Evolutionary conservation across 2,797 vertebrate genomes (phyloP).

Genomic region (Otolemur crassicaudatus): DNA sequence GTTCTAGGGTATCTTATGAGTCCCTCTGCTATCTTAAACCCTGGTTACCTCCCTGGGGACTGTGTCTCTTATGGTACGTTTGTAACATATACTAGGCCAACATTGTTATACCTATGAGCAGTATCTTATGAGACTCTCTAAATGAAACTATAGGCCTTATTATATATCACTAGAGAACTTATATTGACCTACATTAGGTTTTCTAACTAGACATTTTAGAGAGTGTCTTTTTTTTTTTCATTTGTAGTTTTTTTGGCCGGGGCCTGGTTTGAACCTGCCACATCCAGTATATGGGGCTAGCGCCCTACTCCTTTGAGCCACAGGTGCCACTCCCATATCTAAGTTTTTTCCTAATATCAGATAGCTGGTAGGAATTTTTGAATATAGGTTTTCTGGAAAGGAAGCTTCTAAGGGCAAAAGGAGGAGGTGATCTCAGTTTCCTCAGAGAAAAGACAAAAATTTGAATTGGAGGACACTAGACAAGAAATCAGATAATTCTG

Average conservation of each 20-base stretch:
- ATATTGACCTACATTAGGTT: not conserved
- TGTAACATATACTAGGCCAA: conserved; percentile 19
- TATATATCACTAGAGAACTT: conserved; percentile 6
- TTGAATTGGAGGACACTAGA: conserved; percentile 49
- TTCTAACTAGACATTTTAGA: conserved; percentile 43
- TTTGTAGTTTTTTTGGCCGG: too few relatives aligned
- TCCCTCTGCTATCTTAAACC: conserved; percentile 38
- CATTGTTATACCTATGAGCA: not conserved
- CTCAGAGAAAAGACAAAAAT: conserved; percentile 5
- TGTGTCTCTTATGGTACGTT: conserved; percentile 26
- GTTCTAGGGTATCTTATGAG: conserved; percentile 50
- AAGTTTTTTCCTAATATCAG: conserved; percentile 18
- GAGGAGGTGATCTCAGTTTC: conserved; percentile 49
- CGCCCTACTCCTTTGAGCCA: too few relatives aligned
- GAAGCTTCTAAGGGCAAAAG: conserved; percentile 38
- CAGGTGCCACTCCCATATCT: not conserved
- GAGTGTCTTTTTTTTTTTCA: not conserved
- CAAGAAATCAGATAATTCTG: conserved; percentile 54
- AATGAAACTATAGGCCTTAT: conserved; percentile 21
- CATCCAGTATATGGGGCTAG: too few relatives aligned
- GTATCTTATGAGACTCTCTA: not conserved
- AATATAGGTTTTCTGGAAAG: conserved; percentile 54
- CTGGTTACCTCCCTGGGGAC: not conserved
- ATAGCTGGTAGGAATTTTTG: conserved; percentile 24
- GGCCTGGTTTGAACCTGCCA: too few relatives aligned